Evolutionary conservation across 2,888 invertebrate species (phyloP).

Genomic region (Graphium colonna): DNA sequence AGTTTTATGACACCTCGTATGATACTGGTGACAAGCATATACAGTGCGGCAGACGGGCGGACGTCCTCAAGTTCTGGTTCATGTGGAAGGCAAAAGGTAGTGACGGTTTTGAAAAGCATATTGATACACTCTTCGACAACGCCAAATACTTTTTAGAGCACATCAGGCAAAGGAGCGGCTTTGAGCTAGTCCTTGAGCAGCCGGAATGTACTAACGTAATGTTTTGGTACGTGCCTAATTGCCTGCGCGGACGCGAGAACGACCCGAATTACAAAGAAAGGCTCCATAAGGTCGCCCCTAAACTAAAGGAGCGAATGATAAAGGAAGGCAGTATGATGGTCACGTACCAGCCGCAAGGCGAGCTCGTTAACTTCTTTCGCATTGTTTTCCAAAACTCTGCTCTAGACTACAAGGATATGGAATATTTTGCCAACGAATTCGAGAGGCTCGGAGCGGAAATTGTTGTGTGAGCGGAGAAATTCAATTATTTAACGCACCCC

Average conservation of each 20-base stretch:
- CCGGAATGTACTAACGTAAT: constrained; percentile 97
- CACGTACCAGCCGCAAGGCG: constrained; percentile 94
- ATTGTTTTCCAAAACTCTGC: constrained; percentile 96
- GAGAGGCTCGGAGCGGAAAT: constrained; percentile 88
- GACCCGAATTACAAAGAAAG: constrained; percentile 81
- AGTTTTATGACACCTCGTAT: constrained; percentile 91
- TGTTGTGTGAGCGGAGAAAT: constrained; percentile 43
- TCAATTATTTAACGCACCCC: constrained; percentile 28
- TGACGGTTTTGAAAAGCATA: constrained; percentile 86
- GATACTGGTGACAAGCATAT: constrained; percentile 96
- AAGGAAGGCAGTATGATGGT: constrained; percentile 97
- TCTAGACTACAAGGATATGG: constrained; percentile 89
- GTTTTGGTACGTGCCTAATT: constrained; percentile 97
- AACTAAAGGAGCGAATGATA: constrained; percentile 97
- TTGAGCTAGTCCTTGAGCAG: constrained; percentile 85
- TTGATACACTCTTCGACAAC: constrained; percentile 88
- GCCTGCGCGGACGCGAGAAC: constrained; percentile 76
- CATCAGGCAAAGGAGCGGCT: constrained; percentile 84
- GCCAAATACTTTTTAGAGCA: constrained; percentile 85
- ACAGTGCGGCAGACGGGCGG: constrained; percentile 97
- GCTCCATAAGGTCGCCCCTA: constrained; percentile 91
- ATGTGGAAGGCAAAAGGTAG: constrained; percentile 98
- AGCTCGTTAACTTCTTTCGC: constrained; percentile 95
- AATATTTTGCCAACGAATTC: constrained; percentile 92
- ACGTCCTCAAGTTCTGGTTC: constrained; percentile 98